Percentiles rank a stretch among this genome's conserved stretches.
Conservation (phyloP, 1,140 invertebrate species). For the Tenebrio molitor region DNA sequence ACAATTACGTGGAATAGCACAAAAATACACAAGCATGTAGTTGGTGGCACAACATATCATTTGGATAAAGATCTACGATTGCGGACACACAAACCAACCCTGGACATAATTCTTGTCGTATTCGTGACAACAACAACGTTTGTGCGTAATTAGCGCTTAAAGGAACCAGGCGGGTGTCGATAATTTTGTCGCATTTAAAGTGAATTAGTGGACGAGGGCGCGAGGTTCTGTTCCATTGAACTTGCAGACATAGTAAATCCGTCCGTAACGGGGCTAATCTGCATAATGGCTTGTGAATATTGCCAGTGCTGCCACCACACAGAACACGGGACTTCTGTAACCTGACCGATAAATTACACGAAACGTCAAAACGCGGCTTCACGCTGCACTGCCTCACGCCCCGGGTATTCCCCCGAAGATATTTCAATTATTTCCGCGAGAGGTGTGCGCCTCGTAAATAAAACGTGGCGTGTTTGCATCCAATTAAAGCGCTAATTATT, state of each 20-base stretch:
- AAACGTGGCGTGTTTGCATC: constrained; percentile 28
- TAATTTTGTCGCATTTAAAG: constrained; percentile 41
- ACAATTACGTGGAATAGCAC: constrained; percentile 7
- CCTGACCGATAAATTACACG: constrained; percentile 51
- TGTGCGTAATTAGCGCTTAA: constrained; percentile 15
- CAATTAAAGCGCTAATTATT: constrained; percentile 32
- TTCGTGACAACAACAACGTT: constrained; percentile 9
- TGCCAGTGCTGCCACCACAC: constrained; percentile 40
- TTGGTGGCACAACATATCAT: constrained; percentile 4
- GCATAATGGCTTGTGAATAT: constrained; percentile 57
- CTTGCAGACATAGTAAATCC: constrained; percentile 47
- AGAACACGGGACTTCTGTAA: constrained; percentile 46
- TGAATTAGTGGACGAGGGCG: constrained; percentile 37
- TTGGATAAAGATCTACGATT: constrained; percentile 15
- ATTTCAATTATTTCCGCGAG: constrained; percentile 41
- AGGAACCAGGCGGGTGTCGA: constrained; percentile 8
- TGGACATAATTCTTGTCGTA: constrained; percentile 16
- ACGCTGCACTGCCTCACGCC: constrained; percentile 12
- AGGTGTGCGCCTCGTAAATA: constrained; percentile 12
- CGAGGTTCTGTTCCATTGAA: constrained; percentile 41
- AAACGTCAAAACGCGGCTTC: constrained; percentile 44
- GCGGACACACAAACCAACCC: not conserved
- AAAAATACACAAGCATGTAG: constrained; percentile 9
- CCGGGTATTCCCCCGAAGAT: constrained; percentile 34
- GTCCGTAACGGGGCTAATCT: constrained; percentile 48